Evolutionary conservation across 2,797 vertebrate genomes (phyloP).

Genomic region (Gallinago solitaria): DNA sequence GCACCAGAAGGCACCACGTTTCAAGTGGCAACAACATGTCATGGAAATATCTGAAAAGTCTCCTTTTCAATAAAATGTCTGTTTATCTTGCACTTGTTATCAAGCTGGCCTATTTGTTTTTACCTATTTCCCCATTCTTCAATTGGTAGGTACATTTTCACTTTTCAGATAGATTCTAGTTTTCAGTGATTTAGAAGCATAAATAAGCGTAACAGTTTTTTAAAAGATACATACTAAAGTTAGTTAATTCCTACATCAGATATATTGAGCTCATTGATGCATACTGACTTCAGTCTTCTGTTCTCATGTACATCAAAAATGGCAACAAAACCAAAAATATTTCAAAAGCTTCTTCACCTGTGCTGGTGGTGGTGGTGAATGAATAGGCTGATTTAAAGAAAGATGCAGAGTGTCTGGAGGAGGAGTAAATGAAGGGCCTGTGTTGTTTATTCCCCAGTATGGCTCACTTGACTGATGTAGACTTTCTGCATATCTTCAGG

Average conservation of each 20-base stretch:
- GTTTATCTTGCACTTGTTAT: constrained; percentile 49
- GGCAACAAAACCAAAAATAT: not conserved
- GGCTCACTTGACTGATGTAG: constrained; percentile 15
- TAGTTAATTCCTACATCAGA: not conserved
- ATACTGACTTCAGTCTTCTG: not conserved
- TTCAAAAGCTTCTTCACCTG: constrained; percentile 3
- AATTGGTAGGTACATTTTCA: not conserved
- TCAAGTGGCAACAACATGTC: constrained; percentile 66
- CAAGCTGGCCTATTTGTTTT: constrained; percentile 27
- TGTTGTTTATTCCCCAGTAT: not conserved
- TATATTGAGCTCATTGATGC: not conserved
- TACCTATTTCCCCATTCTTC: constrained; percentile 20
- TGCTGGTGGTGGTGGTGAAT: not conserved
- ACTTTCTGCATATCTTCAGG: constrained; percentile 12
- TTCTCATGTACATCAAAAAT: not conserved
- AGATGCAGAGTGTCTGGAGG: not conserved
- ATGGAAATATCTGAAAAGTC: constrained; percentile 48
- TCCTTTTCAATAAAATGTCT: constrained; percentile 35
- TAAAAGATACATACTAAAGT: not conserved
- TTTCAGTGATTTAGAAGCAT: not conserved
- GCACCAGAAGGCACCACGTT: constrained; percentile 70
- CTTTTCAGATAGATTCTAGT: not conserved
- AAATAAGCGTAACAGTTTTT: not conserved
- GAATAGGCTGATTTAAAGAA: constrained; percentile 3
- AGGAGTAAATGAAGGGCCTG: not conserved